Percentiles rank a stretch among this genome's conserved stretches.
Conservation (phyloP, 2,888 invertebrate genomes). For the Ischnus inquisitorius region DNA sequence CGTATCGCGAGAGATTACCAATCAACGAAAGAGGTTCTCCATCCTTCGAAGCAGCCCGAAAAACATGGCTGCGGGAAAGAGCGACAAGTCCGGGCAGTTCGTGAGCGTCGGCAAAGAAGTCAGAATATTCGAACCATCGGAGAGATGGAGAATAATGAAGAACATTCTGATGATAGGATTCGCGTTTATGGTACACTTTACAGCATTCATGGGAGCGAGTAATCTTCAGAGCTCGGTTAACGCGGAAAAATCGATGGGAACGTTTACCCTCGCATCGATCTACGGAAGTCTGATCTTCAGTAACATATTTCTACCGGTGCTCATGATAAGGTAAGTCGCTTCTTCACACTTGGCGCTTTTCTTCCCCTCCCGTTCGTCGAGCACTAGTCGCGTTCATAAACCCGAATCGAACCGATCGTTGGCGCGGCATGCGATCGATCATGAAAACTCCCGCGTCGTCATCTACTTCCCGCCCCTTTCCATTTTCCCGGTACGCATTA, state of each 20-base stretch:
- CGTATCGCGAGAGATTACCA: neutral
- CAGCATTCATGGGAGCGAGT: slow-evolving; percentile 95
- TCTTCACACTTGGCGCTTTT: too few species aligned
- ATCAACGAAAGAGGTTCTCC: neutral
- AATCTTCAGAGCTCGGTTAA: slow-evolving; percentile 95
- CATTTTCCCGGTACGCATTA: neutral
- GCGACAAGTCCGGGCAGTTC: slow-evolving; percentile 72
- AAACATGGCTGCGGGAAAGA: slow-evolving; percentile 66
- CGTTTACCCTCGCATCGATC: slow-evolving; percentile 93
- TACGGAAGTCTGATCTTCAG: slow-evolving; percentile 96
- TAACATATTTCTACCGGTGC: slow-evolving; percentile 94
- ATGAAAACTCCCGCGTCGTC: neutral
- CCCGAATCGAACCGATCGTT: neutral
- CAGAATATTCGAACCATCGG: slow-evolving; percentile 85
- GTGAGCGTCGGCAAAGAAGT: slow-evolving; percentile 73
- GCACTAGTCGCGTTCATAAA: neutral
- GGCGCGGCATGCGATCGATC: neutral
- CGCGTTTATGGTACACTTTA: slow-evolving; percentile 97
- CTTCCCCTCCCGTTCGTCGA: neutral
- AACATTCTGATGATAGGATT: slow-evolving; percentile 94
- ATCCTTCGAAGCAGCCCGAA: neutral
- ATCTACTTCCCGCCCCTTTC: neutral
- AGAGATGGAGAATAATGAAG: slow-evolving; percentile 92
- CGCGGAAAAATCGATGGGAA: slow-evolving; percentile 93
- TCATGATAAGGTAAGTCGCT: slow-evolving; percentile 91